Evolutionary conservation across 2,113 vertebrate species (phyloP), one percentile per base, ranked within the genome.

Genomic region (Notarius quadriscutis): DNA sequence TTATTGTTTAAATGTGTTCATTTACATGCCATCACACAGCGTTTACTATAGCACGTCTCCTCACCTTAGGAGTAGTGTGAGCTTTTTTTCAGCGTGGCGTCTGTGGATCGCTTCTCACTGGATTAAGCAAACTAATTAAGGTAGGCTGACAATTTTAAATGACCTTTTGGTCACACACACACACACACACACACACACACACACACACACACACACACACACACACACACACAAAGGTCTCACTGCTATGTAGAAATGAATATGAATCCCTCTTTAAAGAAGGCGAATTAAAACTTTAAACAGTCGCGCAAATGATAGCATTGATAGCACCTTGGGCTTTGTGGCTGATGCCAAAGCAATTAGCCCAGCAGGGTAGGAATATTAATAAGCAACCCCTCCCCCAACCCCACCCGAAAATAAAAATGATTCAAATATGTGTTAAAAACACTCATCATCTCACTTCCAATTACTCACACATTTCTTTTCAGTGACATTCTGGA

Each of bases 391-490:
- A 50, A 5, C 20, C 4, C 9, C 50, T 15, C 7, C 53, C 0
- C 27, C 18, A 22, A 50, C n/a, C 22, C 53, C n/a, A 7, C 51
- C 53, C 1, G 48, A 51, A 58, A 57, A 84, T 72, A 67, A 88
- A 84, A 91, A 72, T 89, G 80, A 57, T 14, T 51, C 2, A 50
- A 60, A 63, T 58, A 72, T 41, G 22, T 11, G 86, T 90, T 91
- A 1, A 6, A 18, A 78, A 69, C 20, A 77, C 7, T 92, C 95
- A 95, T 93, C 94, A 93, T 95, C 94, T 90, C 93, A 91, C 91
- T 92, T 85, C 89, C 95, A 95, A 96, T 96, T 95, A 94, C 91
- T 90, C 94, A 90, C 92, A 94, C 96, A 94, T 95, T 93, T 93
- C 90, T 89, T 88, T 91, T 93, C 92, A 90, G 92, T 90, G 93